phyloP scores from a whole-genome alignment of 2,888 invertebrate genomes.

The Copidosoma aretas region DNA sequence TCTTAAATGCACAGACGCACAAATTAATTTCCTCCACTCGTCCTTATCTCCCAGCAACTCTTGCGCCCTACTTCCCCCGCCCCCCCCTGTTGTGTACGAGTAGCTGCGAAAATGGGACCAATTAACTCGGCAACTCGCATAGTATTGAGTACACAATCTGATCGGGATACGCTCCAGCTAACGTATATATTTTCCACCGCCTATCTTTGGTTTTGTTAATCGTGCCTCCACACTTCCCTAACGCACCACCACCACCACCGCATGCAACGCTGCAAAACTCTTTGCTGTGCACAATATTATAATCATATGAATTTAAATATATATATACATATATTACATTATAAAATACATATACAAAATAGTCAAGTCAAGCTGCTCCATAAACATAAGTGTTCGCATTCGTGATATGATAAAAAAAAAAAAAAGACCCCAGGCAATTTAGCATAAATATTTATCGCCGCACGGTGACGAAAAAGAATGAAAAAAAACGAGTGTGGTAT shows the following conservation, averaged over 20 bases:
- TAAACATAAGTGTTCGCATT: no score
- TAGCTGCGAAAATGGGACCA: conserved; percentile 14
- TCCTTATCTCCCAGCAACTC: not conserved
- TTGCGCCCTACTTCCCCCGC: no score
- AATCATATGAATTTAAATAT: no score
- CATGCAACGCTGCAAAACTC: not conserved
- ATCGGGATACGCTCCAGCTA: not conserved
- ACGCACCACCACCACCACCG: not conserved
- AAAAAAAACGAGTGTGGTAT: no score
- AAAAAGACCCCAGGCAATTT: no score
- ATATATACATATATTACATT: no score
- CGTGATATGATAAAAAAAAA: no score
- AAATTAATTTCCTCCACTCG: not conserved
- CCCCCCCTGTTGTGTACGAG: not conserved
- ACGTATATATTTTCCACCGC: not conserved
- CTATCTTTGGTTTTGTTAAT: conserved; percentile 6
- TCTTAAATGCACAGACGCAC: not conserved
- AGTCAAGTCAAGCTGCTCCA: no score
- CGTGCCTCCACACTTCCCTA: not conserved
- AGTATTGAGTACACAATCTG: conserved; percentile 15
- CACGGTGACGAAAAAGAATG: no score
- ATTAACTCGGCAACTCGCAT: conserved; percentile 32
- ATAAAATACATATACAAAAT: no score
- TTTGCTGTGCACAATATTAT: not conserved
- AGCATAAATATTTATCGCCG: no score